Evolutionary conservation across 2,888 invertebrate genomes (phyloP), one percentile per base, ranked within the genome.

Genomic region (Empis stercorea): DNA sequence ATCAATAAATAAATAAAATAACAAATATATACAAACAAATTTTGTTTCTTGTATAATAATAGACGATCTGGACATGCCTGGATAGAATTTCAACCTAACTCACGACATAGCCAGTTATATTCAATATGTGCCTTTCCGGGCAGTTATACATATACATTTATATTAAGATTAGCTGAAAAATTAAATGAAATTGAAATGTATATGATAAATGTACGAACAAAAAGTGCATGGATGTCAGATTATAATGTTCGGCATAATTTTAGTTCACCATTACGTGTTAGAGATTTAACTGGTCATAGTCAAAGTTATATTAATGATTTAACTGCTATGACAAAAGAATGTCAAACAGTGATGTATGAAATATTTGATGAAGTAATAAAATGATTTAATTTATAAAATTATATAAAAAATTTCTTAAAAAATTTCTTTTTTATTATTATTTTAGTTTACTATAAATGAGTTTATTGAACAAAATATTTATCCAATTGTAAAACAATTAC

Each of bases 221-320:
- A 61, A 40, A 68, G 64, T 55, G 71, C 80, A 30, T 84, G 84
- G 84, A 73, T 85, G 72, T 81, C 82, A 17, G 73, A 76, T 30
- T 84, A 81, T 61, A 81, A 82, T 60, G 70, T 81, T 6, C 68
- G 76, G n/a, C 76, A 78, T 56, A 79, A 80, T 59, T 84, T 80
- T 59, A 78, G 80, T 52, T 78, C 80, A 45, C 80, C 81, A 1
- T 61, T 76, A 47, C 73, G 84, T 42, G 72, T 84, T 2, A 78
- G 78, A 40, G 79, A 81, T 53, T 60, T 79, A 45, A 76, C 75
- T 45, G 61, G 64, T 20, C 76, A 76, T 54, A 71, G 76, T 54
- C 68, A 76, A 43, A 64, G 75, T 54, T 63, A 81, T 51, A 74
- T 77, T 57, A 72, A 81, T 61, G 71, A 79, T 58, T 57, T 77